Conservation (phyloP, 2,888 invertebrate species). For the Leptogaster cylindrica region DNA sequence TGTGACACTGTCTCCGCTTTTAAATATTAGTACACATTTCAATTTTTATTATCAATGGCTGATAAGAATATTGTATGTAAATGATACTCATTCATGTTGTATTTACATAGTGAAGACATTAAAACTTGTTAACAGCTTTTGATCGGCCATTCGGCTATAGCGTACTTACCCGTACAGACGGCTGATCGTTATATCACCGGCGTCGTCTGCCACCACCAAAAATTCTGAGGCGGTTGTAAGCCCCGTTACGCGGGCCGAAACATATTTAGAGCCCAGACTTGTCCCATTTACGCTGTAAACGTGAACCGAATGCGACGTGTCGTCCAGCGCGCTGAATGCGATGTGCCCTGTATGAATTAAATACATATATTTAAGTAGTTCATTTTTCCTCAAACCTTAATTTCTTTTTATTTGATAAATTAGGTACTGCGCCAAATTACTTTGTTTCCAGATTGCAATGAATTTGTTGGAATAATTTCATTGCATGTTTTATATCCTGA, state of each 20-base stretch:
- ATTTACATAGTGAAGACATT: background rate
- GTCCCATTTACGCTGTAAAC: constrained; percentile 65
- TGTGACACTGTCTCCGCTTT: too few relatives aligned
- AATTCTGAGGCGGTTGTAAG: constrained; percentile 62
- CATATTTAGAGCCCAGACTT: constrained; percentile 63
- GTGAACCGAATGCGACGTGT: constrained; percentile 64
- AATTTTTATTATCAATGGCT: too few relatives aligned
- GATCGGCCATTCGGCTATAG: background rate
- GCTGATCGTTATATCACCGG: constrained; percentile 65
- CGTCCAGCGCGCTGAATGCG: constrained; percentile 64
- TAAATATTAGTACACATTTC: too few relatives aligned
- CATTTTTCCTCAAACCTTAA: too few relatives aligned
- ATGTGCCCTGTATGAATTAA: constrained; percentile 63
- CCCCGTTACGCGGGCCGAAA: constrained; percentile 64
- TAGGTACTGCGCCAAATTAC: too few relatives aligned
- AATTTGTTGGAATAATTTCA: too few relatives aligned
- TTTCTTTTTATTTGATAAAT: too few relatives aligned
- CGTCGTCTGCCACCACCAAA: constrained; percentile 64
- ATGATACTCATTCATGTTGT: background rate
- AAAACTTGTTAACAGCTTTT: background rate
- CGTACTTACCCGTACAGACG: constrained; percentile 61
- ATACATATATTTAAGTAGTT: too few relatives aligned
- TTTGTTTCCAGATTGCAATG: too few relatives aligned
- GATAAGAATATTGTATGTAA: constrained; percentile 37
- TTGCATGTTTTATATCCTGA: too few relatives aligned